Conservation (phyloP, 2,797 vertebrate species). For the Hephaestus fuliginosus region DNA sequence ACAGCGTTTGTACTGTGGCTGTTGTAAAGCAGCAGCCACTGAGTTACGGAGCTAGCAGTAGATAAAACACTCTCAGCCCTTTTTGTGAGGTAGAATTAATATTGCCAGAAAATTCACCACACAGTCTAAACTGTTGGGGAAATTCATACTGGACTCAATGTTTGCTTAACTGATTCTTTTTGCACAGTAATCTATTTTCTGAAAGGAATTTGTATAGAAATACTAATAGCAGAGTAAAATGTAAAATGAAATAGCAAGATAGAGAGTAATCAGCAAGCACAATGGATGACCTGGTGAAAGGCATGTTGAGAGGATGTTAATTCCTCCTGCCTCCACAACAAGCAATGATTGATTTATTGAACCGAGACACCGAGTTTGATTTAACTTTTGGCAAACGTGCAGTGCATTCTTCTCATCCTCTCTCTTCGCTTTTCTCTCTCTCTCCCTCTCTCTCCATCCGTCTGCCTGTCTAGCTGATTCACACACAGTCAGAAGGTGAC, state of each 20-base stretch:
- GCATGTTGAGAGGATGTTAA: slow-evolving; percentile 28
- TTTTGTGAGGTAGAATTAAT: neutral
- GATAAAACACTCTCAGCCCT: neutral
- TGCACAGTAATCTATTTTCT: neutral
- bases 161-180: neutral
- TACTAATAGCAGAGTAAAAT: neutral
- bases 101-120: neutral
- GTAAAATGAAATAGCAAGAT: neutral
- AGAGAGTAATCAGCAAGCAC: slow-evolving; percentile 18
- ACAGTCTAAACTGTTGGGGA: neutral
- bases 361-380: slow-evolving; percentile 58
- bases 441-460: neutral
- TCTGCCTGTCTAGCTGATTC: slow-evolving; percentile 53
- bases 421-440: neutral
- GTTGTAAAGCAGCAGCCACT: neutral
- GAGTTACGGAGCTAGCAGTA: neutral
- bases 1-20: slow-evolving; percentile 7
- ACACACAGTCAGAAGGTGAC: slow-evolving; percentile 48
- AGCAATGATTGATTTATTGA: slow-evolving; percentile 66
- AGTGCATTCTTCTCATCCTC: slow-evolving; percentile 22
- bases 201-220: neutral
- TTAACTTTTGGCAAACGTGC: slow-evolving; percentile 52
- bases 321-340: slow-evolving; percentile 22
- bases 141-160: neutral
- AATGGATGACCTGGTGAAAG: slow-evolving; percentile 30